phyloP scores from a whole-genome alignment of 2,113 vertebrate species.

The Syngnathoides biaculeatus region DNA sequence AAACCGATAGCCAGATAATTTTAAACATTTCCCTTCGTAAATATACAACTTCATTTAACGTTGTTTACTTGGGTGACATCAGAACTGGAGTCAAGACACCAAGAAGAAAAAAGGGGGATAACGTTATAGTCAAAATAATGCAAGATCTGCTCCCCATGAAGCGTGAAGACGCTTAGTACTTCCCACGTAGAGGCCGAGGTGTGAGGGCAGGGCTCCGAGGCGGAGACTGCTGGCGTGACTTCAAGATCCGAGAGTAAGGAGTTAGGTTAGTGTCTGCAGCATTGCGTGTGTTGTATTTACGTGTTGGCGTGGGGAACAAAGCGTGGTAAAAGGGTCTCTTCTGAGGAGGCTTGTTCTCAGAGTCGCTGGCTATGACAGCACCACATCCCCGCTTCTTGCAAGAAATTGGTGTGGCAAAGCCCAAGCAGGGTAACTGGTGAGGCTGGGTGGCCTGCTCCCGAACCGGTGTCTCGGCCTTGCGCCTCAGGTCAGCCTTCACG shows the following conservation, averaged over 20 bases:
- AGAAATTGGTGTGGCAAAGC: conserved; percentile 59
- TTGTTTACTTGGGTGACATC: neutral
- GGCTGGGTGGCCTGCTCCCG: conserved; percentile 42
- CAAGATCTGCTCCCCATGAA: too few species aligned
- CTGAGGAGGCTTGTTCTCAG: conserved; percentile 82
- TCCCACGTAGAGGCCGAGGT: conserved; percentile 64
- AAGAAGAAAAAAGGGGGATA: too few species aligned
- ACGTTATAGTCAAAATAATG: neutral
- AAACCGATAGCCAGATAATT: neutral
- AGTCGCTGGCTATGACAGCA: conserved; percentile 50
- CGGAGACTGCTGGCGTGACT: conserved; percentile 73
- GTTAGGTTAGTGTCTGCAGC: conserved; percentile 50
- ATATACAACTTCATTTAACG: neutral
- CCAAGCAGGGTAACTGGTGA: conserved; percentile 73
- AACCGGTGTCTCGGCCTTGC: conserved; percentile 79
- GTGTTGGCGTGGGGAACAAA: conserved; percentile 64
- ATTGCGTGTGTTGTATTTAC: conserved; percentile 57
- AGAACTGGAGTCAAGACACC: too few species aligned
- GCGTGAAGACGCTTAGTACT: conserved; percentile 37
- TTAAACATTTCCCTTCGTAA: neutral
- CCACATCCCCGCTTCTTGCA: conserved; percentile 80
- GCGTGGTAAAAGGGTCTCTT: conserved; percentile 83
- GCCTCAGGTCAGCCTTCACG: conserved; percentile 85
- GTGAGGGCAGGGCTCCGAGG: conserved; percentile 62
- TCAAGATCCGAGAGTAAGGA: conserved; percentile 74